These are phyloP conservation scores for Grapholita molesta DNA, from an alignment of 1,140 invertebrate species.

Conservation along the genomic window DNA sequence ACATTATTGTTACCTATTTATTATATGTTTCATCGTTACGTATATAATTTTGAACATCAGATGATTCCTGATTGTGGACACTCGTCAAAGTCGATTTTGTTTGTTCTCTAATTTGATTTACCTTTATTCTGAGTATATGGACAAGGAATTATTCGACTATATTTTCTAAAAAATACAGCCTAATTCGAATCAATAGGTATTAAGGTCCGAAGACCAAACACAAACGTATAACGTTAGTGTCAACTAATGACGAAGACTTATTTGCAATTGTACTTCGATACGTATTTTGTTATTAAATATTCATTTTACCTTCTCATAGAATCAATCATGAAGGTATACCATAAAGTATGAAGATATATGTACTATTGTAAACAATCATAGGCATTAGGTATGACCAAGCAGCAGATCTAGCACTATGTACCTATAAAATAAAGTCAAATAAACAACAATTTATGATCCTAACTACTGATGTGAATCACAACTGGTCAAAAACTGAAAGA, in stretches of 20 bases:
- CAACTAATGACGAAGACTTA: slow-evolving; percentile 49
- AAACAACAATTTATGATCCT: slow-evolving; percentile 59
- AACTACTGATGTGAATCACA: slow-evolving; percentile 58
- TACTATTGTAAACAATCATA: slow-evolving; percentile 27
- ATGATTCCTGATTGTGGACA: slow-evolving; percentile 60
- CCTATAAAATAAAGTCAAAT: slow-evolving; percentile 44
- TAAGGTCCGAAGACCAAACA: slow-evolving; percentile 48
- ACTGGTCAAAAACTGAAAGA: slow-evolving; percentile 57
- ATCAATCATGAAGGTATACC: slow-evolving; percentile 50
- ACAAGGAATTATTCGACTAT: slow-evolving; percentile 56
- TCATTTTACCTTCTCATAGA: slow-evolving; percentile 56
- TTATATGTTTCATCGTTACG: slow-evolving; percentile 76
- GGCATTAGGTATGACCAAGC: slow-evolving; percentile 9
- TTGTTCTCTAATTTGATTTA: slow-evolving; percentile 33
- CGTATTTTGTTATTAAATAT: slow-evolving; percentile 69
- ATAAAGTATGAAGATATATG: slow-evolving; percentile 33
- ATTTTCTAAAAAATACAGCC: slow-evolving; percentile 69
- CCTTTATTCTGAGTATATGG: slow-evolving; percentile 35
- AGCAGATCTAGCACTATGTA: slow-evolving; percentile 6
- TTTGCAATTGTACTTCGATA: slow-evolving; percentile 73
- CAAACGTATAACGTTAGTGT: slow-evolving; percentile 51
- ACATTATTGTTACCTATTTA: slow-evolving; percentile 65
- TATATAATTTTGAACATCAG: slow-evolving; percentile 77
- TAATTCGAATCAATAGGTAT: slow-evolving; percentile 52
- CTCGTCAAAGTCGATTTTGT: slow-evolving; percentile 32